phyloP scores from a whole-genome alignment of 2,113 vertebrate genomes.

The Prochilodus magdalenae region DNA sequence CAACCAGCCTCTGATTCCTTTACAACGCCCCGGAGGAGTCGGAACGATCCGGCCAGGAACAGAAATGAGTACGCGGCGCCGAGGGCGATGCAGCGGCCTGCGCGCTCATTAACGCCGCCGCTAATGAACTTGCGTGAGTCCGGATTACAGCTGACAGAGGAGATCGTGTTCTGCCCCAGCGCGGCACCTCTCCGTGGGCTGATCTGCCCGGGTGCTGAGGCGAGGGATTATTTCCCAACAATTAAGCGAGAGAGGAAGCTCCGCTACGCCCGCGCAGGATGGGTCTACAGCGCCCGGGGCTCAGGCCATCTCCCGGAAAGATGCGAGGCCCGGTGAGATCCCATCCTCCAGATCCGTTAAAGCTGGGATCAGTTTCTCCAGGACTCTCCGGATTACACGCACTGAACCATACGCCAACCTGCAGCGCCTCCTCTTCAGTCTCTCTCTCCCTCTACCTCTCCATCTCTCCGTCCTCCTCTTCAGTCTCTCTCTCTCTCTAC shows the following conservation, averaged over 20 bases:
- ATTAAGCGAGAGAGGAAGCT: background rate
- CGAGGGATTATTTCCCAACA: constrained; percentile 14
- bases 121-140: constrained; percentile 2
- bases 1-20: background rate
- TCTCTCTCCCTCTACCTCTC: too few species aligned
- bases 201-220: background rate
- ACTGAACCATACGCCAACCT: too few species aligned
- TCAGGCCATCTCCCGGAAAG: background rate
- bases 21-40: background rate
- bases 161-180: background rate
- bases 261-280: background rate
- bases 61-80: background rate
- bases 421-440: too few species aligned
- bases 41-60: background rate
- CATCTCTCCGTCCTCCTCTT: too few species aligned
- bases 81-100: background rate
- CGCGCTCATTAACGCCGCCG: background rate
- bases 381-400: too few species aligned
- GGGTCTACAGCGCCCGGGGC: background rate
- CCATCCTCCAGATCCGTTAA: background rate
- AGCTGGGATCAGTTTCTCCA: background rate
- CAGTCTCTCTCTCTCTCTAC: too few species aligned
- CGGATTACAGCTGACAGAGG: background rate
- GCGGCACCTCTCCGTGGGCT: background rate
- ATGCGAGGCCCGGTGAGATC: background rate